phyloP scores from a whole-genome alignment of 1,140 invertebrate genomes.

The Lepidostoma basale region DNA sequence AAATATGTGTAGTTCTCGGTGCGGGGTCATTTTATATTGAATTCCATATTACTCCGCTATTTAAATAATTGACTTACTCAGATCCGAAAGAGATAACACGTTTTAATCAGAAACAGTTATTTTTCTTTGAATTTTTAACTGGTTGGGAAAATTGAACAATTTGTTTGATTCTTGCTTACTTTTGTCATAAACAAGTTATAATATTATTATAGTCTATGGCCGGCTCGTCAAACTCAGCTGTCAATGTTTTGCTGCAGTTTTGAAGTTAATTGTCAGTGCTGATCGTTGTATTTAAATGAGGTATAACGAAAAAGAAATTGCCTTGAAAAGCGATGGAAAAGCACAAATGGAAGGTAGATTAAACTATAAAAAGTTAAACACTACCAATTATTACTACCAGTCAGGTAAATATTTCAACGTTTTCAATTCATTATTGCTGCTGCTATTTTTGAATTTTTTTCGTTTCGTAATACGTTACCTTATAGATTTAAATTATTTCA shows the following conservation, averaged over 20 bases:
- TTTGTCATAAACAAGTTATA: background rate
- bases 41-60: no score
- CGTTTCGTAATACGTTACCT: constrained; percentile 14
- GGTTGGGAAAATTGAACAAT: no score
- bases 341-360: constrained; percentile 69
- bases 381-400: constrained; percentile 60
- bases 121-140: no score
- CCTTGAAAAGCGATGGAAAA: constrained; percentile 62
- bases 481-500: background rate
- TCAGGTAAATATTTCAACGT: constrained; percentile 48
- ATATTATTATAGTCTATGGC: background rate
- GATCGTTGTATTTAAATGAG: constrained; percentile 60
- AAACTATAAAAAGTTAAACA: constrained; percentile 67
- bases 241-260: background rate
- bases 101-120: no score
- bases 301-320: constrained; percentile 69
- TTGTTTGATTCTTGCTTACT: no score
- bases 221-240: background rate
- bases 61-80: no score
- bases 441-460: constrained; percentile 5
- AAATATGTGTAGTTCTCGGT: no score
- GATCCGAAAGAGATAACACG: no score
- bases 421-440: constrained; percentile 1
- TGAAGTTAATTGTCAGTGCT: background rate
- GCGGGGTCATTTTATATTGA: no score